Evolutionary conservation across 2,888 invertebrate genomes (phyloP).

Genomic region (Isoperla grammatica): DNA sequence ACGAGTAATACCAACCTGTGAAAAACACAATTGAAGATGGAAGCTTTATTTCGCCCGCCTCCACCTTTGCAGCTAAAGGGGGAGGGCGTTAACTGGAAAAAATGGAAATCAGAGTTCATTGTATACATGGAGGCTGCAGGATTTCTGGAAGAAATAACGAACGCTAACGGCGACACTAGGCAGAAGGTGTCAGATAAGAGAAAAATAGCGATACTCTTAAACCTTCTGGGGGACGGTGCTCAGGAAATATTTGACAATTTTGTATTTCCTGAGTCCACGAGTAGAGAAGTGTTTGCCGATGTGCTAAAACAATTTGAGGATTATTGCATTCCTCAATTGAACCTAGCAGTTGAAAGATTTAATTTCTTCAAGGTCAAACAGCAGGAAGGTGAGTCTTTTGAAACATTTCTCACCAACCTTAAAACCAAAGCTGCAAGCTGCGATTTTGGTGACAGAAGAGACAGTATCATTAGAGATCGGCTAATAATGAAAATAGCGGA

Average conservation of each 20-base stretch:
- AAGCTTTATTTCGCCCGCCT: too few relatives aligned
- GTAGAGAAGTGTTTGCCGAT: neutral
- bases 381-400: neutral
- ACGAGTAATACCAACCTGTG: too few relatives aligned
- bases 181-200: neutral
- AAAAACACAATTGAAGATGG: too few relatives aligned
- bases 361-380: neutral
- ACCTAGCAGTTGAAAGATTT: neutral
- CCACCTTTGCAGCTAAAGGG: too few relatives aligned
- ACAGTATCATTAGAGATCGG: neutral
- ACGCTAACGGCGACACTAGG: neutral
- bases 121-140: neutral
- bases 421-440: neutral
- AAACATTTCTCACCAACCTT: neutral
- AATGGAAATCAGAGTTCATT: neutral
- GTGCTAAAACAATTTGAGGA: neutral
- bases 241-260: neutral
- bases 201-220: neutral
- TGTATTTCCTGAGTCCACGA: neutral
- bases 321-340: neutral
- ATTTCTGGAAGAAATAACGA: neutral
- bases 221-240: neutral
- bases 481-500: neutral
- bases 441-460: neutral
- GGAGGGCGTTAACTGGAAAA: neutral